A percentile compares a stretch with the other conserved stretches of the same genome.
Evolutionary conservation across 2,888 invertebrate species (phyloP).

Genomic region (Acleris cristana): DNA sequence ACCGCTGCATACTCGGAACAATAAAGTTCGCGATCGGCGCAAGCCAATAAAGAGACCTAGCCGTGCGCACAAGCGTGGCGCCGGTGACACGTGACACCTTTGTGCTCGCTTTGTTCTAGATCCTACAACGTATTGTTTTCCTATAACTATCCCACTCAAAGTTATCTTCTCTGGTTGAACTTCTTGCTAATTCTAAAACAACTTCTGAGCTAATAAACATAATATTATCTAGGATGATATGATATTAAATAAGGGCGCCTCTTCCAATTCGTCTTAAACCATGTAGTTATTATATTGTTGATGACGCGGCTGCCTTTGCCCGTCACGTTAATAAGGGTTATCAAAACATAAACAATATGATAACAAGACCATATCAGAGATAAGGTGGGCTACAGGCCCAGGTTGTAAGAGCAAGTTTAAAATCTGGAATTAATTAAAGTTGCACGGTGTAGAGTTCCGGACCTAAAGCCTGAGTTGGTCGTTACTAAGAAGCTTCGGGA

Average conservation of each 20-base stretch:
- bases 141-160: not conserved
- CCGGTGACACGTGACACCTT: slow-evolving; percentile 15
- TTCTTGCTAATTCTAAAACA: too few relatives aligned
- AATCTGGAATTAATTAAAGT: slow-evolving; percentile 66
- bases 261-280: too few relatives aligned
- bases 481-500: slow-evolving; percentile 60
- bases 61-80: not conserved
- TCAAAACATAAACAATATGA: too few relatives aligned
- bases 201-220: too few relatives aligned
- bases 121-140: not conserved
- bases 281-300: too few relatives aligned
- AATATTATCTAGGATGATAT: too few relatives aligned
- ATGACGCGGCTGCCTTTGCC: too few relatives aligned
- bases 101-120: slow-evolving; percentile 1
- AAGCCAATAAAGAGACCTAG: slow-evolving; percentile 25
- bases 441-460: slow-evolving; percentile 47
- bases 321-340: too few relatives aligned
- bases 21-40: slow-evolving; percentile 27
- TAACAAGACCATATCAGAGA: too few relatives aligned
- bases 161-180: too few relatives aligned
- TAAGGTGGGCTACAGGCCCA: not conserved
- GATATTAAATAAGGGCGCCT: too few relatives aligned
- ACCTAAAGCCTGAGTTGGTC: slow-evolving; percentile 55
- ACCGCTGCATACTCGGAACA: slow-evolving; percentile 23
- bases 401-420: not conserved